Percentiles rank a stretch among this genome's conserved stretches.
Conservation (phyloP, 2,888 invertebrate species). For the Tholera decimalis region DNA sequence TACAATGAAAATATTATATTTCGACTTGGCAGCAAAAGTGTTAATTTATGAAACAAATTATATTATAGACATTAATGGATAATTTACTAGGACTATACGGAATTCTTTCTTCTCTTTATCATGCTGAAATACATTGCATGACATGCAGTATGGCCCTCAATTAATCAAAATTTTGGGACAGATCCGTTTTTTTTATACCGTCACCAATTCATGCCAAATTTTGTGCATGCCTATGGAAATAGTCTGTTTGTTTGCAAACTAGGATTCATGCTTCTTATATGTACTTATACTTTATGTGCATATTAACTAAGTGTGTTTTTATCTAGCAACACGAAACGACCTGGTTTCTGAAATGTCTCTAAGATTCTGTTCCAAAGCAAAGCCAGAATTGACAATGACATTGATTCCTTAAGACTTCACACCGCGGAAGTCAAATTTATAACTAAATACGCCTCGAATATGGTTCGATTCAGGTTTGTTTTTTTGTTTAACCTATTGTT, state of each 20-base stretch:
- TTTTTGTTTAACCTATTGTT: no score
- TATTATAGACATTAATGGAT: not conserved
- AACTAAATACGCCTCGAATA: no score
- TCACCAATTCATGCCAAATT: conserved; percentile 1
- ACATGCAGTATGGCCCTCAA: no score
- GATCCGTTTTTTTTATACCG: no score
- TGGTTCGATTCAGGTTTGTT: no score
- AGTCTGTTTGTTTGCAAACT: not conserved
- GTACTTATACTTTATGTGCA: not conserved
- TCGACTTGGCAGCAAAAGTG: no score
- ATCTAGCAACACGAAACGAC: not conserved
- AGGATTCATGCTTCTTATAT: conserved; percentile 7
- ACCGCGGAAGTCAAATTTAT: no score
- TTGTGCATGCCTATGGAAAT: not conserved
- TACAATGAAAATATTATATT: no score
- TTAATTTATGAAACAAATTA: not conserved
- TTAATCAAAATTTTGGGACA: not conserved
- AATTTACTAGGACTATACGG: not conserved
- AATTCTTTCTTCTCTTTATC: not conserved
- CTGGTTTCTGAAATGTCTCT: not conserved
- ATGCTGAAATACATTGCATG: not conserved
- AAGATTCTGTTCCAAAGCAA: not conserved
- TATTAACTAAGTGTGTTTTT: not conserved
- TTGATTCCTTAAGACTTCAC: no score
- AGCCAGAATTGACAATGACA: not conserved